Conservation (phyloP, 2,797 vertebrate species). For the Xyrichtys novacula region DNA sequence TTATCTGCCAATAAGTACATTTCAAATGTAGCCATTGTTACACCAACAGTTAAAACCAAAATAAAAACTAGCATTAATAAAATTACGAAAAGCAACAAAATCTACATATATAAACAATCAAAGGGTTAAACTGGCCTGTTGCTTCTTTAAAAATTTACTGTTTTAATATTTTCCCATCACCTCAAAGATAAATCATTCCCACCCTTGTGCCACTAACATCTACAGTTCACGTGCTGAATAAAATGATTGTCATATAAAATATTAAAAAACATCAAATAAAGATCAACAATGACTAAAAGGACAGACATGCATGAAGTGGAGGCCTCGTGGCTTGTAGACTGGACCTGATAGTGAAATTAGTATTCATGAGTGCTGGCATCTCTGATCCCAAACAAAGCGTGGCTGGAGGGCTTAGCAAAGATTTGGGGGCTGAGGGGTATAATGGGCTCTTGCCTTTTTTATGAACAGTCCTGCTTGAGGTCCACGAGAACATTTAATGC, state of each 20-base stretch:
- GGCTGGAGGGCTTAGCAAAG: slow-evolving; percentile 84
- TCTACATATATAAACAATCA: too few species aligned
- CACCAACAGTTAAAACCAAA: too few species aligned
- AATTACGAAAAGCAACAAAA: too few species aligned
- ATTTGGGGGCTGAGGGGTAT: slow-evolving; percentile 80
- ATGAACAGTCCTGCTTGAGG: slow-evolving; percentile 91
- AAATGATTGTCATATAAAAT: not conserved
- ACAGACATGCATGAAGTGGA: slow-evolving; percentile 34
- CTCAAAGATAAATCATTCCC: too few species aligned
- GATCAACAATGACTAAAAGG: slow-evolving; percentile 42
- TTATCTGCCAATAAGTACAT: too few species aligned
- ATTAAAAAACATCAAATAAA: slow-evolving; percentile 36
- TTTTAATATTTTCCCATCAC: too few species aligned
- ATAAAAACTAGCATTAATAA: too few species aligned
- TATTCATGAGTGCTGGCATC: slow-evolving; percentile 84
- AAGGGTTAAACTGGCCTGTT: too few species aligned
- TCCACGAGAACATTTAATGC: slow-evolving; percentile 98
- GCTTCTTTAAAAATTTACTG: too few species aligned
- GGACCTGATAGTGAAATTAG: slow-evolving; percentile 77
- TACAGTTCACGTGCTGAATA: too few species aligned
- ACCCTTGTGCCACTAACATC: too few species aligned
- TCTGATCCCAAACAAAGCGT: slow-evolving; percentile 86
- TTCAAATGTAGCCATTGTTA: too few species aligned
- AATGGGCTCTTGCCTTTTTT: slow-evolving; percentile 84
- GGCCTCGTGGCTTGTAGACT: slow-evolving; percentile 73